Evolutionary conservation across 2,113 vertebrate species (phyloP), one percentile per base, ranked within the genome.

Genomic region (Zosterops borbonicus): DNA sequence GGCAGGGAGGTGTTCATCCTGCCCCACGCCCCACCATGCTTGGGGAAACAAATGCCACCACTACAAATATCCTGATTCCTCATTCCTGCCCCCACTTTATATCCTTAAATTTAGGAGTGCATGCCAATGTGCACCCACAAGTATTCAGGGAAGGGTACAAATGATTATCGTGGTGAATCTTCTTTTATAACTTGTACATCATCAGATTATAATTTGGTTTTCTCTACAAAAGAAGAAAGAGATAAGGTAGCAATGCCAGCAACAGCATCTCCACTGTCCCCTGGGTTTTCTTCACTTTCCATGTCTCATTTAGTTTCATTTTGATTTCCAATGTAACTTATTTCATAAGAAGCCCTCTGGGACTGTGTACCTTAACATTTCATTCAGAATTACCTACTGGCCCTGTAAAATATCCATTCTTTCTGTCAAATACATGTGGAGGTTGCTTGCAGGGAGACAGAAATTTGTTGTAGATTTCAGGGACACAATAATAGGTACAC

Each of bases 111-210:
- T 0, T 2, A 25, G 6, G 22, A 23, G 1, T 23, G 5, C 2
- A 1, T 41, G 13, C 6, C 8, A 9, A 19, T 1, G 0, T 28
- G 3, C 27, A 11, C 0, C 5, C 13, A 24, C 6, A 68, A 65
- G 42, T 17, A 33, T 13, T 53, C 33, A 37, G 1, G 33, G 20
- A 39, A 47, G 3, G 5, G 20, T 5, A 5, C 5, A 33, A 20
- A 5, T 59, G n/a, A n/a, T 24, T 47, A 12, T 22, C 68, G 19
- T 24, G 44, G 5, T 33, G 28, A 52, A 17, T 46, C 14, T 37
- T 20, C 33, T 44, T 39, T 52, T 9, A 17, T 33, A 52, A 68
- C 2, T 19, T 12, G 3, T 23, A 4, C 3, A 14, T 44, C 21
- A 24, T 39, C 53, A 53, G 46, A 17, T 82, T 31, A 12, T 35